These are phyloP conservation scores for Epinotia brunnichana DNA, from an alignment of 2,888 invertebrate genomes.

Conservation along the genomic window DNA sequence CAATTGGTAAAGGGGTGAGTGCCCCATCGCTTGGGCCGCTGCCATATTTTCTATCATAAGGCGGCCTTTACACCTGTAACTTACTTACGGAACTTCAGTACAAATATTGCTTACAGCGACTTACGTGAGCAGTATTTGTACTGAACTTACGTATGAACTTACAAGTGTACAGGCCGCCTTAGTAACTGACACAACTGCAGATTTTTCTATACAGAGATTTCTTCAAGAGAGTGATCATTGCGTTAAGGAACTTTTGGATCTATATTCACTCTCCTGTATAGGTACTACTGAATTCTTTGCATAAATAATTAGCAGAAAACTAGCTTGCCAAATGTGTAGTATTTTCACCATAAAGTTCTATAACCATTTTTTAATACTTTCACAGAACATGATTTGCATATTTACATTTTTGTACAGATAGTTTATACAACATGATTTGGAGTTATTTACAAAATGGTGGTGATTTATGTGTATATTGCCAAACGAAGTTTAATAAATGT, in stretches of 20 bases:
- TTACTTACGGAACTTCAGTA: no score
- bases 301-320: neutral
- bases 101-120: no score
- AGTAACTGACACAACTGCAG: no score
- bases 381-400: constrained; percentile 18
- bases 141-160: no score
- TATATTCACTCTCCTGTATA: neutral
- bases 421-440: constrained; percentile 18
- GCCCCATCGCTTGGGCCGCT: neutral
- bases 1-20: neutral
- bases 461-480: neutral
- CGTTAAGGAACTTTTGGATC: no score
- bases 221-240: no score
- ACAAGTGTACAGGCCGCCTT: no score
- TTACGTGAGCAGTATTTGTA: no score
- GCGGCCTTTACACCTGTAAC: no score
- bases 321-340: neutral
- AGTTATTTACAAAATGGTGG: constrained; percentile 24
- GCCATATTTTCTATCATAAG: no score
- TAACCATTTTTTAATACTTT: constrained; percentile 1
- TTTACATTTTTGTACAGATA: constrained; percentile 19
- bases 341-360: neutral
- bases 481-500: neutral
- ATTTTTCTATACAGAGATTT: no score
- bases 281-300: neutral